Conservation (phyloP, 2,797 vertebrate species). For the Macrochelys suwanniensis region DNA sequence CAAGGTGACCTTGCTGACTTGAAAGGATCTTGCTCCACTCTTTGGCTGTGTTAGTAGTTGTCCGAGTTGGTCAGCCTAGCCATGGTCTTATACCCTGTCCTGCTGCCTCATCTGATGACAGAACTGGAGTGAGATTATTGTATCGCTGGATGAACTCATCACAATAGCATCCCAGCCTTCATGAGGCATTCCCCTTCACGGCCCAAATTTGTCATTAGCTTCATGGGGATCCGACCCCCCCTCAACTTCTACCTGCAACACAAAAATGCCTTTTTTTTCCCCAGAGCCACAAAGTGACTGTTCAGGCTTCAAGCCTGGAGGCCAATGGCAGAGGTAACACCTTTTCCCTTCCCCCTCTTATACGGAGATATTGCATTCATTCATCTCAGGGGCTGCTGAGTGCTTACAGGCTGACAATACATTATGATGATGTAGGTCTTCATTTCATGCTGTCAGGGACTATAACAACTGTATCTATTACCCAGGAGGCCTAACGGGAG, state of each 20-base stretch:
- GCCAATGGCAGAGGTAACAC: background rate
- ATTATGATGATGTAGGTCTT: slow-evolving; percentile 23
- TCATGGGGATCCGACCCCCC: background rate
- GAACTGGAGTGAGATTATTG: background rate
- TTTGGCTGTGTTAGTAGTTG: fast-evolving
- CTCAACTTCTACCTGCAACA: background rate
- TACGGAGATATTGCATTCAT: slow-evolving; percentile 3
- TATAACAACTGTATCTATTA: slow-evolving; percentile 33
- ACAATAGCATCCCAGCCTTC: background rate
- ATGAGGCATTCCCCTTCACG: background rate
- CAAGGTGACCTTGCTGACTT: fast-evolving
- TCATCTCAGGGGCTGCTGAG: background rate
- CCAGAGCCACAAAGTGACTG: fast-evolving
- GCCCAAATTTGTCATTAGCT: background rate
- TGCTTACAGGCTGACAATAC: background rate
- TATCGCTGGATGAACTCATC: slow-evolving; percentile 47
- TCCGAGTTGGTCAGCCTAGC: background rate
- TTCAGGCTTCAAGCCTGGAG: background rate
- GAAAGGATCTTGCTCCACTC: background rate
- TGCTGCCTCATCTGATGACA: slow-evolving; percentile 34
- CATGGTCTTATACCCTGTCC: background rate
- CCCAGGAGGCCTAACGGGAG: background rate
- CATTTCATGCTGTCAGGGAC: background rate
- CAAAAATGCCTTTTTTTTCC: slow-evolving; percentile 37
- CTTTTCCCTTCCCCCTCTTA: background rate